Base-by-base conservation (phyloP, 2,888 invertebrate species). In the Oscheius sp. region DNA sequence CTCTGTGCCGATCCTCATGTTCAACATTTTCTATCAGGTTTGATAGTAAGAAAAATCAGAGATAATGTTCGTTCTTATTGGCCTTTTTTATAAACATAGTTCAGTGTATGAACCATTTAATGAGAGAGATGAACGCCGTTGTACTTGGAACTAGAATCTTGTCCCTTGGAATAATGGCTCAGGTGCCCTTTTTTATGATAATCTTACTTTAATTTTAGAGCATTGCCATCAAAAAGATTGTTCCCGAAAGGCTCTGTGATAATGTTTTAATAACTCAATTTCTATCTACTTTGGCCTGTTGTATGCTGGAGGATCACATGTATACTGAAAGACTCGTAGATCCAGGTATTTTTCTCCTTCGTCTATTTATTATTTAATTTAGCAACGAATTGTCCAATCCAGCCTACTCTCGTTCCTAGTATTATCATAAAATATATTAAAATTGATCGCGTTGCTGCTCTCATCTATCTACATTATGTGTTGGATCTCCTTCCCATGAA, bases 1-100 rank as follows among this genome's bases (percentile, higher is more conserved):
- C 65, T 83, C 25, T 74, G 77, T 15, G 78, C 73, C 12, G 83
- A 84, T 63, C 72, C 78, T 0, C 81, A 84, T 58, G 76, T 78
- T 5, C 55, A 80, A n/a, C 75, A 84, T 52, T 81, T 84, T 55
- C 53, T 83, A n/a, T 53, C 74, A 45, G 57, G 74, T 10, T 52
- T 76, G 37, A 71, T 71, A 3, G 52, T 79, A 12, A 75, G 71
- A 45, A 70, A 58, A 45, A 4, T 70, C 5, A 15, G 53, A 42
- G 65, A 65, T 37, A 42, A 39, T 10, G 65, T 66, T 25, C 48
- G 48, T 33, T 17, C n/a, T 53, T n/a, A n/a, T 4, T 53, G 3
- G 10, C 34, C 10, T 37, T 12, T 1, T 42, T 20, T 37, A 34
- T n/a, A 5, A 42, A 20, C 10, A 42, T 29, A 23, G 20, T 61